Base-by-base conservation (phyloP, 1,140 invertebrate genomes). In the Antheraea mylitta region DNA sequence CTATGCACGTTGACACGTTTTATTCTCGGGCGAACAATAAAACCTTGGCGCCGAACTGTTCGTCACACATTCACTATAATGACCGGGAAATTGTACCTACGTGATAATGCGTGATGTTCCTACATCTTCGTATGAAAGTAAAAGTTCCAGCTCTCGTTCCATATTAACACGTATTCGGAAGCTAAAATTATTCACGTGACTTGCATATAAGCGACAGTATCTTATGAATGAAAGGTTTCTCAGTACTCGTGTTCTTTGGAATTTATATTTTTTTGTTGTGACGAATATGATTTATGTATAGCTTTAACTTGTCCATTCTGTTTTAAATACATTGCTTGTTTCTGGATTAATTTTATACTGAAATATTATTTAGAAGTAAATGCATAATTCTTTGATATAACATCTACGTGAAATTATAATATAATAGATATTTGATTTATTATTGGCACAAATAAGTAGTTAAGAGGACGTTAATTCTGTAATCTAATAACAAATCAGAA, bases 81-180 rank as follows among this genome's bases (percentile, higher is more conserved):
- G 86, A 89, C 78, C 70, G 72, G 78, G 73, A 85, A 90, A 90
- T 89, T 82, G 77, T 83, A 67, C 65, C 76, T 83, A 90, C 87
- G 87, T 90, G 87, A 88, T 73, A 75, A 68, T 73, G 63, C 38
- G 38, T 18, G 36, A 72, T 74, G 71, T 58, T 64, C 64, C 53
- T 62, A 65, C 72, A 72, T 79, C 79, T 82, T 81, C 76, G 78
- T 70, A 72, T 53, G 67, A 86, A 87, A 86, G 85, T 86, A 89
- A 89, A 83, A 89, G 84, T 89, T 66, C 62, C 3, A 70, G 67
- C 77, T 60, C 45, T 53, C 45, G 45, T 16, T 16, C 73, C 76
- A 81, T 82, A 81, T 76, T 79, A 68, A 72, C 77, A 77, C 79
- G 77, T 83, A 81, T 85, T 79, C 80, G 77, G 84, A 81, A 86